Base-by-base conservation (phyloP, 1,140 invertebrate species). In the Papilio machaon region DNA sequence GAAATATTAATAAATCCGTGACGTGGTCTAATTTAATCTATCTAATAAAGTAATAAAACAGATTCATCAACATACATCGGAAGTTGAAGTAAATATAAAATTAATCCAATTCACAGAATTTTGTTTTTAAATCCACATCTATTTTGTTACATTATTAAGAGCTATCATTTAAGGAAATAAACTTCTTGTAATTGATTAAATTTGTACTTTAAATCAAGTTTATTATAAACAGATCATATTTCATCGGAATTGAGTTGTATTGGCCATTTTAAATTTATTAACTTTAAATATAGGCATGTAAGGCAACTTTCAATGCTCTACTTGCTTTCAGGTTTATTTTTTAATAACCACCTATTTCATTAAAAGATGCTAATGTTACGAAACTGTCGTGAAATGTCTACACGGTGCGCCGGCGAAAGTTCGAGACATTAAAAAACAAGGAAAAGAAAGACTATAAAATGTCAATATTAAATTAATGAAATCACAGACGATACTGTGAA, bases 171-270 rank as follows among this genome's bases (percentile, higher is more conserved):
- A 70, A 30, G 64, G 64, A 70, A 70, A 70, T 70, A 70, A 70
- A 70, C 11, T 35, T 35, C 30, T 35, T 23, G 64, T 70, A 35
- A 35, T 38, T 70, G 11, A 70, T 70, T 6, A 70, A 35, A 35
- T 70, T 70, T 38, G 64, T 70, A 70, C 23, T 38, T 70, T 38
- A 70, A 70, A 70, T 35, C 64, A 17, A 15, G 64, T 70, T 70
- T 70, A 15, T 38, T 70, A 70, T 9, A 60, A n/a, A 35, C 64
- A 70, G 30, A 6, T 70, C 11, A 38, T 70, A 70, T 70, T n/a
- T n/a, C n/a, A n/a, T 70, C 64, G 64, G 64, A 70, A 70, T 70
- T 70, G 30, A 70, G 64, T 70, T 70, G 64, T 70, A 70, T 15
- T 70, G 64, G 13, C 30, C 11, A 11, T 35, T 70, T 70, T 64